These are phyloP conservation scores for Amazona ochrocephala DNA, from an alignment of 2,797 vertebrate genomes.

Conservation along the genomic window DNA sequence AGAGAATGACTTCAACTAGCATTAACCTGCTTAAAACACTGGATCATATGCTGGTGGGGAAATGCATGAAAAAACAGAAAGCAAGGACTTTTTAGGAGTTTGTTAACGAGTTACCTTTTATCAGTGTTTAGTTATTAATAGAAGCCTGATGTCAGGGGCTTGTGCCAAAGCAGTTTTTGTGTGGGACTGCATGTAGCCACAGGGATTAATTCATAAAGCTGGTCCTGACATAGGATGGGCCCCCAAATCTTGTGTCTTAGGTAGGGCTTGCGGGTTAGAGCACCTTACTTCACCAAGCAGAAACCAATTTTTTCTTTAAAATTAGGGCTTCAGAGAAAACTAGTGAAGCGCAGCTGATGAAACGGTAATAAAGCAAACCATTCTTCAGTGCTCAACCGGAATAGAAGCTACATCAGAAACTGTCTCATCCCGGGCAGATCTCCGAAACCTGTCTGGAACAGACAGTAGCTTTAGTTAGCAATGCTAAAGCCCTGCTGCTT, in stretches of 20 bases:
- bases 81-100: neutral
- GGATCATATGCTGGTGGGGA: fast-evolving
- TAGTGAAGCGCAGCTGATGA: neutral
- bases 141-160: neutral
- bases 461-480: neutral
- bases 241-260: neutral
- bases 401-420: neutral
- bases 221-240: neutral
- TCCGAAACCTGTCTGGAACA: neutral
- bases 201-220: neutral
- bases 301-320: neutral
- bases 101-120: neutral
- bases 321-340: neutral
- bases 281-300: fast-evolving
- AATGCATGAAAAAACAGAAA: neutral
- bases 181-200: neutral
- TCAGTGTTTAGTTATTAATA: neutral
- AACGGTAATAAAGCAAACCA: neutral
- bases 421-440: neutral
- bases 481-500: neutral
- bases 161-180: neutral
- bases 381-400: neutral
- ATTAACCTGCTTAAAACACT: neutral
- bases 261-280: neutral
- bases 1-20: neutral